Conservation (phyloP, 2,797 vertebrate genomes). For the Sebastes flavidus region DNA sequence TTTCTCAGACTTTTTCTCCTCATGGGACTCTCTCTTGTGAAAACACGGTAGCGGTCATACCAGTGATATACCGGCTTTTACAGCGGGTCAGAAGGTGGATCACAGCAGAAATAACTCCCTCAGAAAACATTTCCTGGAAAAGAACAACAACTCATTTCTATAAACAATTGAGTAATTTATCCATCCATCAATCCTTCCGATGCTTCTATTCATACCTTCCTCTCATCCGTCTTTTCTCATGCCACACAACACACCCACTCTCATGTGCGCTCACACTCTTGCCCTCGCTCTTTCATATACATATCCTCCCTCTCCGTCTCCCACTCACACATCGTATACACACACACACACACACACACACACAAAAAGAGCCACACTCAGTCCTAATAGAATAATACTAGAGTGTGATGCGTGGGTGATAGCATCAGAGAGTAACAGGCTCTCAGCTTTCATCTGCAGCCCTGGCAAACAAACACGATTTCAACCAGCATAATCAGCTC, state of each 20-base stretch:
- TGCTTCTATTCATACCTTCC: slow-evolving; percentile 34
- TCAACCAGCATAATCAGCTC: slow-evolving; percentile 81
- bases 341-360: neutral
- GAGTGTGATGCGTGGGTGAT: slow-evolving; percentile 81
- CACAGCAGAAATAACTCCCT: slow-evolving; percentile 18
- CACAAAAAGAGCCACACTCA: slow-evolving; percentile 41
- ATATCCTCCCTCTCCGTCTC: slow-evolving; percentile 59
- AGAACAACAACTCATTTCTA: neutral
- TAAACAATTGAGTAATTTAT: slow-evolving; percentile 36
- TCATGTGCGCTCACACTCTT: slow-evolving; percentile 55
- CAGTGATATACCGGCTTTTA: slow-evolving; percentile 33
- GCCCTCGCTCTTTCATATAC: slow-evolving; percentile 67
- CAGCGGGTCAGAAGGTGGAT: slow-evolving; percentile 22
- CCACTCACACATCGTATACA: neutral
- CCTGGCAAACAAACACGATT: slow-evolving; percentile 80
- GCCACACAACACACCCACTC: slow-evolving; percentile 51
- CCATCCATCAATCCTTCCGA: slow-evolving; percentile 23
- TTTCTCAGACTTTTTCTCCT: slow-evolving; percentile 26
- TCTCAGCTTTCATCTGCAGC: slow-evolving; percentile 82
- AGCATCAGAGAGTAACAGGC: slow-evolving; percentile 80
- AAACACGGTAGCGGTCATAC: slow-evolving; percentile 20
- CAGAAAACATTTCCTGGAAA: slow-evolving; percentile 24
- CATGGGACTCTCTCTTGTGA: slow-evolving; percentile 9
- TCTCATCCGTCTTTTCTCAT: slow-evolving; percentile 19
- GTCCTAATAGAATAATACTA: slow-evolving; percentile 81